A percentile compares a stretch with the other conserved stretches of the same genome.
phyloP scores from a whole-genome alignment of 2,888 invertebrate species.

The Hydrotaea diabolus region DNA sequence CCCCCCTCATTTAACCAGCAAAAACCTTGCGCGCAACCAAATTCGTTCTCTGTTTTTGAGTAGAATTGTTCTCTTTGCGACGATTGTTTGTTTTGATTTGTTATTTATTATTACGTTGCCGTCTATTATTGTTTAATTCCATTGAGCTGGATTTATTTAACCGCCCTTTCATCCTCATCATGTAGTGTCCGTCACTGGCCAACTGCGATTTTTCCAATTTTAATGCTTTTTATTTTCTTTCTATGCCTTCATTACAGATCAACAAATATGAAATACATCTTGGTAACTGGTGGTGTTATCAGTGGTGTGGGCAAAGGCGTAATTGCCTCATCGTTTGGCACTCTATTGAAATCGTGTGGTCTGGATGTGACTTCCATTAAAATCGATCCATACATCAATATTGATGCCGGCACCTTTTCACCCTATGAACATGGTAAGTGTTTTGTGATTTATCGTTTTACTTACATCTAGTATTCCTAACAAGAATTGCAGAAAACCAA shows the following conservation, averaged over 20 bases:
- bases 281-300: conserved; percentile 99
- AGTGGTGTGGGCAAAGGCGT: conserved; percentile 99
- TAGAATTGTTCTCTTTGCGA: too few species aligned
- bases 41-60: too few species aligned
- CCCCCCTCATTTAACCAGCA: too few species aligned
- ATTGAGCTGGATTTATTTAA: not conserved
- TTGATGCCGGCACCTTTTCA: conserved; percentile 99
- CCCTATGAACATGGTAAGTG: conserved; percentile 98
- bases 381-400: conserved; percentile 99
- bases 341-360: conserved; percentile 96
- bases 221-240: conserved; percentile 17
- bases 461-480: not conserved
- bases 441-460: not conserved
- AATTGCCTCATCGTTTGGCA: conserved; percentile 96
- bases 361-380: conserved; percentile 99
- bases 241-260: too few species aligned
- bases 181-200: too few species aligned
- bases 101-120: conserved; percentile 15
- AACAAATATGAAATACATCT: conserved; percentile 97
- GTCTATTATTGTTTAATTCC: not conserved
- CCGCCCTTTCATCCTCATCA: too few species aligned
- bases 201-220: not conserved
- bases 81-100: conserved; percentile 38
- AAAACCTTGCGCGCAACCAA: too few species aligned
- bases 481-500: not conserved